Conservation (phyloP, 1,140 invertebrate genomes). For the Kradibia gibbosae region DNA sequence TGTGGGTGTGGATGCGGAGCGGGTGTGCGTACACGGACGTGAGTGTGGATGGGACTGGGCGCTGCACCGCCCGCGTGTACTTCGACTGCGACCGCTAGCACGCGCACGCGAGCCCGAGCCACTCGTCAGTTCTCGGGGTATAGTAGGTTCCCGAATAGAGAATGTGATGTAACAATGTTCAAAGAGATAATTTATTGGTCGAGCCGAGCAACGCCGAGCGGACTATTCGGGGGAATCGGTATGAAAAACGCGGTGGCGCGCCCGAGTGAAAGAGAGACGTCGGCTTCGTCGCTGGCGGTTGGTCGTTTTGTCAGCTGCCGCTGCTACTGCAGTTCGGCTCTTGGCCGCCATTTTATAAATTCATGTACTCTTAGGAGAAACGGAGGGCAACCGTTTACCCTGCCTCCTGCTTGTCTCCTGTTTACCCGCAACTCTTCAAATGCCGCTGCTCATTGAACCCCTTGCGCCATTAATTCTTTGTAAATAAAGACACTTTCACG, state of each 20-base stretch:
- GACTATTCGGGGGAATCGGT: constrained; percentile 25
- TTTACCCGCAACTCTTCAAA: too few species aligned
- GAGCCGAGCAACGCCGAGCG: constrained; percentile 60
- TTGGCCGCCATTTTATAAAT: constrained; percentile 36
- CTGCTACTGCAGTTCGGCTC: constrained; percentile 7
- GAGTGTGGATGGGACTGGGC: not conserved
- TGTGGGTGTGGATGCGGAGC: too few species aligned
- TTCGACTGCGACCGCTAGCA: too few species aligned
- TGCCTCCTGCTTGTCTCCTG: not conserved
- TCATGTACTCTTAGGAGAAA: not conserved
- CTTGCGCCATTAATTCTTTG: not conserved
- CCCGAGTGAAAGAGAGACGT: constrained; percentile 34
- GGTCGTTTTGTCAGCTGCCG: not conserved
- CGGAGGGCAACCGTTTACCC: not conserved
- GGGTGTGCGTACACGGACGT: too few species aligned
- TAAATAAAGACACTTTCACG: not conserved
- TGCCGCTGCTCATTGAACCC: not conserved
- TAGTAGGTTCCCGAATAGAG: constrained; percentile 54
- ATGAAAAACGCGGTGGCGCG: constrained; percentile 7
- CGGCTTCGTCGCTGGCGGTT: constrained; percentile 26
- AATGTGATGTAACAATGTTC: constrained; percentile 71
- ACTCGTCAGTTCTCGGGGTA: constrained; percentile 58
- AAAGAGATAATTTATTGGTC: constrained; percentile 63
- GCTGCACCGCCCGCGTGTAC: not conserved
- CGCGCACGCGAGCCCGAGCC: constrained; percentile 14